These are phyloP conservation scores for Beaufortia kweichowensis DNA, from an alignment of 2,113 vertebrate genomes.

Conservation along the genomic window DNA sequence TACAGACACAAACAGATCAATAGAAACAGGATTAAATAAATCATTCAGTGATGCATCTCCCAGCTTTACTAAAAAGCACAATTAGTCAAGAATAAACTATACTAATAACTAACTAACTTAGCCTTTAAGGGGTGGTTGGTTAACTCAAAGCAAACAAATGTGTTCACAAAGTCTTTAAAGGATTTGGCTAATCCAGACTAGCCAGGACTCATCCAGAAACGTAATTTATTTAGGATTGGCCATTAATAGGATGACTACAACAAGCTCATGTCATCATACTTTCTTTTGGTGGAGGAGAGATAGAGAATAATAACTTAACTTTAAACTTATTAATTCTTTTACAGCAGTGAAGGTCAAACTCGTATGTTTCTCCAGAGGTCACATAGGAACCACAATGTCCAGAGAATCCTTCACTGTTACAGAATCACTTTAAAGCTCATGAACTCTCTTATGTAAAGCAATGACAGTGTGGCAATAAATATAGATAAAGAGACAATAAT, in stretches of 20 bases:
- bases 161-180: slow-evolving; percentile 73
- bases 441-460: not conserved
- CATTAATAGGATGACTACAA: slow-evolving; percentile 56
- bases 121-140: not conserved
- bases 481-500: not conserved
- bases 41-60: no score
- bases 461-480: not conserved
- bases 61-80: not conserved
- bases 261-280: slow-evolving; percentile 15
- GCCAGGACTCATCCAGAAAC: slow-evolving; percentile 65
- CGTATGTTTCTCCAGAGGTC: slow-evolving; percentile 9
- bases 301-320: not conserved
- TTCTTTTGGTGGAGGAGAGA: not conserved
- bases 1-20: no score
- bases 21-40: no score
- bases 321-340: slow-evolving; percentile 32
- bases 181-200: slow-evolving; percentile 69
- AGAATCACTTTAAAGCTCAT: not conserved
- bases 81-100: not conserved
- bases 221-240: slow-evolving; percentile 58
- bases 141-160: slow-evolving; percentile 43
- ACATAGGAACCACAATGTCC: not conserved
- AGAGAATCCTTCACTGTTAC: not conserved
- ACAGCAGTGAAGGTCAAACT: slow-evolving; percentile 13
- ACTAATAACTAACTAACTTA: not conserved